Evolutionary conservation across 2,113 vertebrate species (phyloP).

Genomic region (Chelonoidis abingdonii): DNA sequence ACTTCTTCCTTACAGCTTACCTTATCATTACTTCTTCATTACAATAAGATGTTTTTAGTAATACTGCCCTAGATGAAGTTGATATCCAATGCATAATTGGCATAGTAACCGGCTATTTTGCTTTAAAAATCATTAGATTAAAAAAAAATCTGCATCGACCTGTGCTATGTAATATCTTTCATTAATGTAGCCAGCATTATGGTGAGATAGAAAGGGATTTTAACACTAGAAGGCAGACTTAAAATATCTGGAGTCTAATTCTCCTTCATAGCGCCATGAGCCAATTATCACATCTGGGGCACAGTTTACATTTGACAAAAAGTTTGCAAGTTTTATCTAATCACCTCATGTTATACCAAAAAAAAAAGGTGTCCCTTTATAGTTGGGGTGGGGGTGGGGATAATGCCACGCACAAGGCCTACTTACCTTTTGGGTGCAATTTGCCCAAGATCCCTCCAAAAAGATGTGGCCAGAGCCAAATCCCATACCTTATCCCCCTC

Average conservation of each 20-base stretch:
- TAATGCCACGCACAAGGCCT: not conserved
- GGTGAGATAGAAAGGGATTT: not conserved
- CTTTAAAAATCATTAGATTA: not conserved
- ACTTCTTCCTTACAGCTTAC: not conserved
- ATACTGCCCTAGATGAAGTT: not conserved
- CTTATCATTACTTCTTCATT: not conserved
- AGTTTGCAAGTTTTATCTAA: not conserved
- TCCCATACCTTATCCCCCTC: not conserved
- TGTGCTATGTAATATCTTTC: not conserved
- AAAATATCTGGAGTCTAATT: not conserved
- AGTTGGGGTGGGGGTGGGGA: not conserved
- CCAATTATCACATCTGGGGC: not conserved
- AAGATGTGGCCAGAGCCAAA: not conserved
- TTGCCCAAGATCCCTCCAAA: not conserved
- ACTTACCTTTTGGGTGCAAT: not conserved
- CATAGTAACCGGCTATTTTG: not conserved
- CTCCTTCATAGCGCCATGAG: not conserved
- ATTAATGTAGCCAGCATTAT: not conserved
- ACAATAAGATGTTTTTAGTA: not conserved
- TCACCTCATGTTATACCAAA: not conserved
- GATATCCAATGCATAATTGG: fast-evolving
- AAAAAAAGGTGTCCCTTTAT: not conserved
- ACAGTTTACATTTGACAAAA: not conserved
- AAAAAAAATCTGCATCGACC: not conserved
- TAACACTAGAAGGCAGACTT: not conserved